A percentile compares a stretch with the other conserved stretches of the same genome.
Evolutionary conservation across 2,797 vertebrate species (phyloP).

Genomic region (Diglossa cyanea): DNA sequence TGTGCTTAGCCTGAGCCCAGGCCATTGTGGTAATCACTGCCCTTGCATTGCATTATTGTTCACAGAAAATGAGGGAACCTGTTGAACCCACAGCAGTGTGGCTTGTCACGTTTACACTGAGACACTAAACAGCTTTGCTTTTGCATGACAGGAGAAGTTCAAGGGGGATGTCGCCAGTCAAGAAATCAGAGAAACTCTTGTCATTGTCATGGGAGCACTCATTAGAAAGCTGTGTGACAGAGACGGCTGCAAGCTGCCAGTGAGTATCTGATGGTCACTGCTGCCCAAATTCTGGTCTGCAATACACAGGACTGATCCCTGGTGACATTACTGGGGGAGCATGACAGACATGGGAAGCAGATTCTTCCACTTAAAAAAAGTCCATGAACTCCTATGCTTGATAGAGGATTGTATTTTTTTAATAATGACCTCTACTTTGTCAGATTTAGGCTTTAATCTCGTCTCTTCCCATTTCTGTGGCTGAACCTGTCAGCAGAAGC

Average conservation of each 20-base stretch:
- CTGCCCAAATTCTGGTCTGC: neutral
- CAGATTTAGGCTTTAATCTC: neutral
- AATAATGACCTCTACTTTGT: neutral
- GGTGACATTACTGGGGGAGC: neutral
- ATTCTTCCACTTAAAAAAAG: neutral
- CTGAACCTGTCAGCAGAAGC: neutral
- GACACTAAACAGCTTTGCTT: conserved; percentile 8
- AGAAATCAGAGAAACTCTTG: conserved; percentile 91
- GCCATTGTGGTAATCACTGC: neutral
- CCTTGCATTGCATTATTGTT: neutral
- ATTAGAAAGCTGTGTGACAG: conserved; percentile 88
- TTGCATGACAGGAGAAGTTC: conserved; percentile 80
- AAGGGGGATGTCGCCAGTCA: conserved; percentile 84
- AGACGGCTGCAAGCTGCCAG: conserved; percentile 86
- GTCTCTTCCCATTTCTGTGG: neutral
- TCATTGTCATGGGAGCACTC: conserved; percentile 91
- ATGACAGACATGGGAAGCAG: neutral
- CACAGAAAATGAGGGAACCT: neutral
- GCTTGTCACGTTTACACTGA: neutral
- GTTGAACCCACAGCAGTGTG: neutral
- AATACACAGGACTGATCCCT: neutral
- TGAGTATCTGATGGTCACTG: conserved; percentile 71
- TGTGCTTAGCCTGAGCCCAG: neutral
- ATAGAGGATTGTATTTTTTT: neutral
- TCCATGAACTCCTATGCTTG: neutral